phyloP scores from a whole-genome alignment of 2,113 vertebrate species.

The Plecotus auritus region DNA sequence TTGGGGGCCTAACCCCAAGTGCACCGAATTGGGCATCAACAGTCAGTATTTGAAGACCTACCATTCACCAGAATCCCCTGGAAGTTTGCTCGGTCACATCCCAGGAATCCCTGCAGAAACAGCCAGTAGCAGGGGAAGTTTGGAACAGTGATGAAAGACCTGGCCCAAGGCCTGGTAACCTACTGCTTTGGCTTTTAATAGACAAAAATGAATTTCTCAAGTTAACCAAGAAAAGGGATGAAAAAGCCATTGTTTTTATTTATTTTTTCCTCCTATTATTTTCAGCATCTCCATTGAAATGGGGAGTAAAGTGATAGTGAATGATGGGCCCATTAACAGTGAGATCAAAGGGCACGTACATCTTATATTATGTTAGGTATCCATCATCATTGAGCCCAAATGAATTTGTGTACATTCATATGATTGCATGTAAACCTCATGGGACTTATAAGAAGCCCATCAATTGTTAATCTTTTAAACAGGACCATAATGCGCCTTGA shows the following conservation, averaged over 20 bases:
- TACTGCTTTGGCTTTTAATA: not conserved
- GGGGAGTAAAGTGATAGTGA: not conserved
- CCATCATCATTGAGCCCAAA: not conserved
- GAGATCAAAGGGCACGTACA: not conserved
- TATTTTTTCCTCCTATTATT: not conserved
- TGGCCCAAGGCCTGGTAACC: not conserved
- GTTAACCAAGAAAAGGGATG: not conserved
- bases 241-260: not conserved
- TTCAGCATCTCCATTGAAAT: not conserved
- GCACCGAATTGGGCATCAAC: not conserved
- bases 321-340: fast-evolving
- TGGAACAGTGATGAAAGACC: not conserved
- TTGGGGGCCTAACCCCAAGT: not conserved
- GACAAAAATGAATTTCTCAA: not conserved
- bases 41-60: not conserved
- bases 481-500: not conserved
- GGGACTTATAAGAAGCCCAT: not conserved
- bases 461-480: not conserved
- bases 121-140: not conserved
- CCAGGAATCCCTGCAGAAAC: not conserved
- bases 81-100: not conserved
- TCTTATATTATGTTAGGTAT: not conserved
- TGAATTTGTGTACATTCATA: not conserved
- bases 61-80: not conserved
- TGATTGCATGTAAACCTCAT: not conserved